Percentiles rank a stretch among this genome's conserved stretches.
These are phyloP conservation scores for Sebastes goodei DNA, from an alignment of 2,797 vertebrate species.

Conservation along the genomic window DNA sequence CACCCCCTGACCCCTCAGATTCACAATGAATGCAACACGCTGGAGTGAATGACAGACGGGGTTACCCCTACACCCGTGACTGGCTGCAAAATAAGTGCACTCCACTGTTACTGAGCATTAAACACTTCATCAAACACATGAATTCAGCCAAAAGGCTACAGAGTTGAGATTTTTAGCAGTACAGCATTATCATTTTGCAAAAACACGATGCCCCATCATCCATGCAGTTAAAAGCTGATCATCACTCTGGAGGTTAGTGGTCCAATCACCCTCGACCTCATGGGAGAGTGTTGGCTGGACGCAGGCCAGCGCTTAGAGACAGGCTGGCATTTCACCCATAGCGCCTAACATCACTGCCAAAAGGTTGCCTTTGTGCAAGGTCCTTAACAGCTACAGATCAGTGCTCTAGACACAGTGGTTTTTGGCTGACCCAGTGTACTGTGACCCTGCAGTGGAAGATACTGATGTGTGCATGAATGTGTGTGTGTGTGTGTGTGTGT, in stretches of 20 bases:
- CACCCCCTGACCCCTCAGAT: slow-evolving; percentile 49
- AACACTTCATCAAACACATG: slow-evolving; percentile 45
- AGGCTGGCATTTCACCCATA: slow-evolving; percentile 60
- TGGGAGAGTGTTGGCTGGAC: slow-evolving; percentile 52
- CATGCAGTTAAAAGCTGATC: slow-evolving; percentile 34
- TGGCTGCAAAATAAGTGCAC: slow-evolving; percentile 21
- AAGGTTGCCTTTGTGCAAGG: slow-evolving; percentile 41
- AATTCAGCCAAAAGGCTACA: slow-evolving; percentile 20
- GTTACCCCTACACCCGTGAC: slow-evolving; percentile 26
- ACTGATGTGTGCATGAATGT: not conserved
- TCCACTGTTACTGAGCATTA: slow-evolving; percentile 40
- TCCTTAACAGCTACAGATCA: slow-evolving; percentile 67
- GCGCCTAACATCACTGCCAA: slow-evolving; percentile 50
- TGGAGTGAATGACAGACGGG: slow-evolving; percentile 45
- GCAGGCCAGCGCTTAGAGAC: slow-evolving; percentile 54
- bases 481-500: not conserved
- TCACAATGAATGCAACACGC: slow-evolving; percentile 12
- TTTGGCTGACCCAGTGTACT: slow-evolving; percentile 58
- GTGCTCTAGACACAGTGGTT: slow-evolving; percentile 53
- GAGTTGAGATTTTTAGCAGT: slow-evolving; percentile 12
- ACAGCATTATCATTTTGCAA: slow-evolving; percentile 24
- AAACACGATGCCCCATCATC: slow-evolving; percentile 37
- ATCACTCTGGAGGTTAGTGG: slow-evolving; percentile 52
- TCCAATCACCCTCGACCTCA: slow-evolving; percentile 57
- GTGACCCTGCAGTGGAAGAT: slow-evolving; percentile 28